Base-by-base conservation (phyloP, 1,140 invertebrate species). In the Holotrichia oblita region DNA sequence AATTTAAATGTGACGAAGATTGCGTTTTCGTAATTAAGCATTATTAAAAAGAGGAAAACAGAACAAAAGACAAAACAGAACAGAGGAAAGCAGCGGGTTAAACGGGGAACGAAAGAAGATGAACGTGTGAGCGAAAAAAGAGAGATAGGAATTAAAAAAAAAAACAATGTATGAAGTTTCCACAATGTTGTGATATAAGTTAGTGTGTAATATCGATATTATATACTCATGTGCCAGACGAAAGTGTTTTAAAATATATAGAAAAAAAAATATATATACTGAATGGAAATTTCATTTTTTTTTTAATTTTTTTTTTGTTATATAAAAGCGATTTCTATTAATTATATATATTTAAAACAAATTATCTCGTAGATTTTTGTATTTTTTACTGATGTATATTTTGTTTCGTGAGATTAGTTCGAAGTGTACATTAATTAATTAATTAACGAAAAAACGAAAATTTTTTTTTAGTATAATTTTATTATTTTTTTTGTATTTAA, bases 191-290 rank as follows among this genome's bases (percentile, higher is more conserved):
- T 84, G 83, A 84, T 84, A 84, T 84, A 81, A 83, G 81, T 81
- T 81, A 80, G 81, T 82, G 80, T 80, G 79, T 80, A 83, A 82
- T 79, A 80, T 81, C 80, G 81, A 81, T 80, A 64, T n/a, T n/a
- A n/a, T 64, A 84, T 85, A 85, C 83, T 85, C 84, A 84, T 83
- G 84, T 85, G 84, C 83, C 81, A 83, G 83, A 83, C 83, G 83
- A 80, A 79, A 83, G 81, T 81, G 81, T 83, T 82, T 82, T 81
- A 64, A 48, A 59, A 64, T 22, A 64, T 64, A 64, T 64, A 64
- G 61, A 64, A 64, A n/a, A n/a, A n/a, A n/a, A 64, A 64, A 40
- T 73, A 72, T 78, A 73, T 41, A 78, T 78, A 69, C 69, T 77
- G 40, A 77, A 78, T 64, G 61, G 61, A 64, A 64, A 64, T 64